Conservation (phyloP, 2,888 invertebrate genomes). For the Diabrotica balteata region DNA sequence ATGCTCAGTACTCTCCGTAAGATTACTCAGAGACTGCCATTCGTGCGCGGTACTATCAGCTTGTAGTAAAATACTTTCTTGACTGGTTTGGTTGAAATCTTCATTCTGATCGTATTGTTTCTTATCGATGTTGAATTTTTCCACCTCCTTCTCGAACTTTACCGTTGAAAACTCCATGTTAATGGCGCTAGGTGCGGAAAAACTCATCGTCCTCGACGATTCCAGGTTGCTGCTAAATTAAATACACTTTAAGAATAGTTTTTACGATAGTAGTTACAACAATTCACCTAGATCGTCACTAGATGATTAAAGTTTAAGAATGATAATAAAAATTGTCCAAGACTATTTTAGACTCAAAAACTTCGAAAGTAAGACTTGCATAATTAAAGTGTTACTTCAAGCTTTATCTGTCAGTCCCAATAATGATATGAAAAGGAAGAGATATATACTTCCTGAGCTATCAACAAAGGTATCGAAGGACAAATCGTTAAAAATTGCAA, state of each 20-base stretch:
- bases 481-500: too few relatives aligned
- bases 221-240: slow-evolving; percentile 67
- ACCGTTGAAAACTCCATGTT: slow-evolving; percentile 76
- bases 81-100: slow-evolving; percentile 54
- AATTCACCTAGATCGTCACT: too few relatives aligned
- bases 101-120: slow-evolving; percentile 52
- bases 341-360: too few relatives aligned
- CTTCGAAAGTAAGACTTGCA: too few relatives aligned
- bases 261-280: too few relatives aligned
- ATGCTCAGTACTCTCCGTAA: slow-evolving; percentile 90
- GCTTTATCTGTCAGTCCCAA: too few relatives aligned
- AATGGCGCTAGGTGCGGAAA: slow-evolving; percentile 88
- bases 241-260: not conserved
- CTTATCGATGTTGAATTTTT: slow-evolving; percentile 52
- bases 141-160: slow-evolving; percentile 71
- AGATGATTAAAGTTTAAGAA: too few relatives aligned
- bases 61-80: slow-evolving; percentile 58
- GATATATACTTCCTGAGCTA: too few relatives aligned
- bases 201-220: slow-evolving; percentile 76
- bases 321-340: too few relatives aligned
- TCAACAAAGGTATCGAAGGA: too few relatives aligned
- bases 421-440: too few relatives aligned
- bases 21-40: slow-evolving; percentile 83
- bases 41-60: slow-evolving; percentile 66
- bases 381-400: too few relatives aligned